Conservation (phyloP, 2,113 vertebrate genomes). For the Clinocottus analis region DNA sequence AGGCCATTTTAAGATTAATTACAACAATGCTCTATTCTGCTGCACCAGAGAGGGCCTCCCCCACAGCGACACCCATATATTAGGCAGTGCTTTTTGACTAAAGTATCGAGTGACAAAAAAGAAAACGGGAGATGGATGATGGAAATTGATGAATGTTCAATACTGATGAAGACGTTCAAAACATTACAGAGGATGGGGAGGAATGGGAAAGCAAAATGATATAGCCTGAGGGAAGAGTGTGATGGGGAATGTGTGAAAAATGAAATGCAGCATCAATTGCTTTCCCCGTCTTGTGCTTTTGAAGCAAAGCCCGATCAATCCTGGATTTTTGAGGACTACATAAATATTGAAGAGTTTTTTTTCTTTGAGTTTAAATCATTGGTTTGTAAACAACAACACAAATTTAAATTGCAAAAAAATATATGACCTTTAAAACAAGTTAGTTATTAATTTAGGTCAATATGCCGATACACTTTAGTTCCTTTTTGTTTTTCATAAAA, state of each 20-base stretch:
- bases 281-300: not conserved
- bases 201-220: not conserved
- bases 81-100: constrained; percentile 12
- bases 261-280: not conserved
- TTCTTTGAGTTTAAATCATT: not conserved
- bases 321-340: not conserved
- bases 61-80: constrained; percentile 5
- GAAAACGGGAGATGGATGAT: not conserved
- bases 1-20: constrained; percentile 49
- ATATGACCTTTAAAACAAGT: not conserved
- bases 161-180: not conserved
- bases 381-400: not conserved
- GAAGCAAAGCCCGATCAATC: not conserved
- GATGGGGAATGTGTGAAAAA: not conserved
- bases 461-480: too few relatives aligned
- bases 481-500: not conserved
- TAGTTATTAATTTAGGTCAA: not conserved
- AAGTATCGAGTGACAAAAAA: constrained; percentile 1
- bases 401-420: not conserved
- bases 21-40: constrained; percentile 32
- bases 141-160: not conserved
- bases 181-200: not conserved
- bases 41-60: constrained; percentile 18
- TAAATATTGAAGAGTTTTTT: not conserved
- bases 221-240: not conserved